Conservation (phyloP, 2,797 vertebrate genomes). For the Phyllotis vaccarum region DNA sequence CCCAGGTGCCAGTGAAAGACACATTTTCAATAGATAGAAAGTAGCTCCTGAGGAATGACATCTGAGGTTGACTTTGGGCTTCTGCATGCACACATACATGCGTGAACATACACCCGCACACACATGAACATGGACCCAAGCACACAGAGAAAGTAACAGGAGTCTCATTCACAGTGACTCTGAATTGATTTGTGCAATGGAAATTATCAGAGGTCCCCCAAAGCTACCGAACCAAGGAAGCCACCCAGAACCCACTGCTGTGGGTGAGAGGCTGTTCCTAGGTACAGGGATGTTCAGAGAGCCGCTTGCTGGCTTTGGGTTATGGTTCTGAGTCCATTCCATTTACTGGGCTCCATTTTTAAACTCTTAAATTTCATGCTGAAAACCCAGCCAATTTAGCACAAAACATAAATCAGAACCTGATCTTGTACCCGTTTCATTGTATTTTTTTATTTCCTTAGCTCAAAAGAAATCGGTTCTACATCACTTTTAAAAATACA, state of each 20-base stretch:
- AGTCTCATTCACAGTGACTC: neutral
- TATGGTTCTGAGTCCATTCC: neutral
- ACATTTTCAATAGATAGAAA: neutral
- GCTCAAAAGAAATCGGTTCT: constrained; percentile 59
- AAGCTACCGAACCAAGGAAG: neutral
- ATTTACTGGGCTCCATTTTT: neutral
- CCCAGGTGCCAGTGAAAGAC: neutral
- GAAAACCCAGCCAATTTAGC: constrained; percentile 20
- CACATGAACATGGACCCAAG: neutral
- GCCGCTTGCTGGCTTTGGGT: no score
- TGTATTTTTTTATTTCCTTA: constrained; percentile 61
- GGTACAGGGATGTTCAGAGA: no score
- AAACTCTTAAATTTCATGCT: neutral
- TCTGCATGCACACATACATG: neutral
- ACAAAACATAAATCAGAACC: constrained; percentile 56
- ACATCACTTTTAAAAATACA: constrained; percentile 71
- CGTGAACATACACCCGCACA: neutral
- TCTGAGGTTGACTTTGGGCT: neutral
- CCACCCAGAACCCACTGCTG: neutral
- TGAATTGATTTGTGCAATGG: neutral
- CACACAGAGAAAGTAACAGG: neutral
- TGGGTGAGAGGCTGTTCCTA: neutral
- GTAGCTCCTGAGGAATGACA: neutral
- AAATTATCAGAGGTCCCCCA: neutral
- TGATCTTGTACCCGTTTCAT: constrained; percentile 48